Percentiles rank a stretch among this genome's conserved stretches.
Evolutionary conservation across 2,797 vertebrate genomes (phyloP).

Genomic region (Microctenopoma lineatum): DNA sequence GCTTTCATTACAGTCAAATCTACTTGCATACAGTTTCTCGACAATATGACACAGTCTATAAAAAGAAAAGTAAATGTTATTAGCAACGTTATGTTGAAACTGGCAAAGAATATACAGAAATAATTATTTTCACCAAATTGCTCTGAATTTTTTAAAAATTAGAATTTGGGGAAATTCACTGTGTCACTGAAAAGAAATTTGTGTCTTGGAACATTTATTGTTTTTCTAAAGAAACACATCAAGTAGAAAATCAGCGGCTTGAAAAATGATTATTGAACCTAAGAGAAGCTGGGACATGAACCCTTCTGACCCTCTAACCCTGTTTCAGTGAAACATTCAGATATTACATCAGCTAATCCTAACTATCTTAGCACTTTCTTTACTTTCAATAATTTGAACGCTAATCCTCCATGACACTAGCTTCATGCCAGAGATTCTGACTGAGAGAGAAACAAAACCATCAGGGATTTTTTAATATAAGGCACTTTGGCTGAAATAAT

Average conservation of each 20-base stretch:
- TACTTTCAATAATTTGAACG: conserved; percentile 27
- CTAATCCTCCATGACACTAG: conserved; percentile 27
- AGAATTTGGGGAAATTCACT: not conserved
- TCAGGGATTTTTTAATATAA: conserved; percentile 41
- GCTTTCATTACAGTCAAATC: conserved; percentile 17
- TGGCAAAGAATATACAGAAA: not conserved
- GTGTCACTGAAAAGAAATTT: too few relatives aligned
- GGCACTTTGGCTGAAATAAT: conserved; percentile 55
- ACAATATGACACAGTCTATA: not conserved
- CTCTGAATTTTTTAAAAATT: not conserved
- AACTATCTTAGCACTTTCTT: conserved; percentile 12
- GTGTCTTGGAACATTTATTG: not conserved
- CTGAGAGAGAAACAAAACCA: conserved; percentile 41
- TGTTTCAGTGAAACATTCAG: not conserved
- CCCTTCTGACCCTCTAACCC: not conserved
- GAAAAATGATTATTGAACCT: not conserved
- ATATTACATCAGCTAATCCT: not conserved
- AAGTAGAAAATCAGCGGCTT: not conserved
- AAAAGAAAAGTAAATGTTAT: not conserved
- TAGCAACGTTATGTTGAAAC: not conserved
- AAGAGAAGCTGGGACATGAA: not conserved
- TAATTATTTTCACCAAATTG: not conserved
- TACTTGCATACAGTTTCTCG: not conserved
- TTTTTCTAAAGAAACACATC: not conserved
- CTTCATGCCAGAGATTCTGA: conserved; percentile 24